Evolutionary conservation across 2,888 invertebrate species (phyloP), one percentile per base, ranked within the genome.

Genomic region (Imbricaverruca yamaguchii): DNA sequence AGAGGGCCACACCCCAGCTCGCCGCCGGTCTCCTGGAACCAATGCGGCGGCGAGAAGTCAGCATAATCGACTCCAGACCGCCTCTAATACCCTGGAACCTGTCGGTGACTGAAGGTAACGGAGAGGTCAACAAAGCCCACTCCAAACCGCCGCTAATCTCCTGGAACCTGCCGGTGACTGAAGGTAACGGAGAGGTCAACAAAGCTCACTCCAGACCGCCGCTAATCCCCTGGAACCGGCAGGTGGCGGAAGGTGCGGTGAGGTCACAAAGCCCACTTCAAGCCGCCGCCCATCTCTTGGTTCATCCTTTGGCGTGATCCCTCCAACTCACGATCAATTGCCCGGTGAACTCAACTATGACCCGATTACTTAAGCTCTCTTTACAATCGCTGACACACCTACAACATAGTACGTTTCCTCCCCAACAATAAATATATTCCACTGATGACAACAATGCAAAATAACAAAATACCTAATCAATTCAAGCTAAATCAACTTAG

Each of bases 161-260:
- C 89, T 97, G 97, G 89, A 96, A 97, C 84, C 96, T 90, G 84
- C 7, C 8, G 1, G 12, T 11, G 9, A 39, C 39, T 1, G 10
- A 53, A 39, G 13, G 8, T 13, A 39, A 67, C 18, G 15, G 13
- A 25, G 25, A 13, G 67, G 21, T n/a, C 63, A 63, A 13, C 13
- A 63, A 21, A 0, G 18, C 63, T 15, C 2, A 15, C 63, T 63
- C 63, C 63, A 63, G 63, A 13, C 18, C 63, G 63, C 63, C 63
- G 63, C 4, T 23, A 23, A 12, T 94, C 89, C 96, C 95, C 89
- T 97, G 97, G 89, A 96, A 97, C 84, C 96, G n/a, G n/a, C n/a
- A n/a, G n/a, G n/a, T 39, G 10, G 9, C n/a, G 23, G 65, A 23
- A 8, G 18, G 13, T 18, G 23, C n/a, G 65, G 65, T 0, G 65